Conservation (phyloP, 1,140 invertebrate genomes). For the Hydropsyche tenuis region DNA sequence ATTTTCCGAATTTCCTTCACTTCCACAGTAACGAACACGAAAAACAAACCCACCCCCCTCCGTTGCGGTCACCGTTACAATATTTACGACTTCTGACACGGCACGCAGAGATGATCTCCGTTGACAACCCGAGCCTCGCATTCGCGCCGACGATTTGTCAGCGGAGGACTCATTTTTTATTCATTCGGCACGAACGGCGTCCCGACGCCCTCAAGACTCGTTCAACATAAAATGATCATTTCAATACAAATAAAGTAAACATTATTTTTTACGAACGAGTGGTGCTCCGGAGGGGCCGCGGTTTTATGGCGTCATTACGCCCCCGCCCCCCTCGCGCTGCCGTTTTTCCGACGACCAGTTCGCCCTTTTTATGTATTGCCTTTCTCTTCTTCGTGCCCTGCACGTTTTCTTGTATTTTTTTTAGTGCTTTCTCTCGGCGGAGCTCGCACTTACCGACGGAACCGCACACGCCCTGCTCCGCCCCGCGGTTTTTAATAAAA, state of each 20-base stretch:
- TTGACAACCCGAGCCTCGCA: background rate
- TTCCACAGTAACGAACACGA: too few relatives aligned
- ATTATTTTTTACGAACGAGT: constrained; percentile 48
- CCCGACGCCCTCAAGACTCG: constrained; percentile 26
- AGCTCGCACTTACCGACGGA: constrained; percentile 26
- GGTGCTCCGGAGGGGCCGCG: constrained; percentile 33
- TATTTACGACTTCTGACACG: too few relatives aligned
- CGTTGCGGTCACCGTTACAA: too few relatives aligned
- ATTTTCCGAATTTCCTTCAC: too few relatives aligned
- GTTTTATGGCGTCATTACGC: constrained; percentile 48
- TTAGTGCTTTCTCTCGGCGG: constrained; percentile 23
- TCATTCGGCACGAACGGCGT: background rate
- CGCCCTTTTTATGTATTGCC: constrained; percentile 44
- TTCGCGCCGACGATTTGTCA: constrained; percentile 9
- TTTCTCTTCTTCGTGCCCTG: constrained; percentile 33
- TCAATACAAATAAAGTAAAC: constrained; percentile 49
- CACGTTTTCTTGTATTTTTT: constrained; percentile 16
- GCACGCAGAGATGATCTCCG: background rate
- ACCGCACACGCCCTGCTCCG: constrained; percentile 2
- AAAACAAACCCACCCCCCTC: too few relatives aligned
- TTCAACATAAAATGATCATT: constrained; percentile 48
- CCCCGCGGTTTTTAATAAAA: constrained; percentile 29
- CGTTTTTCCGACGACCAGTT: background rate
- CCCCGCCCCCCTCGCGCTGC: constrained; percentile 8
- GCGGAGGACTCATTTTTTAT: constrained; percentile 10